Evolutionary conservation across 2,113 vertebrate genomes (phyloP), one percentile per base, ranked within the genome.

Genomic region (Emydocephalus ijimae): DNA sequence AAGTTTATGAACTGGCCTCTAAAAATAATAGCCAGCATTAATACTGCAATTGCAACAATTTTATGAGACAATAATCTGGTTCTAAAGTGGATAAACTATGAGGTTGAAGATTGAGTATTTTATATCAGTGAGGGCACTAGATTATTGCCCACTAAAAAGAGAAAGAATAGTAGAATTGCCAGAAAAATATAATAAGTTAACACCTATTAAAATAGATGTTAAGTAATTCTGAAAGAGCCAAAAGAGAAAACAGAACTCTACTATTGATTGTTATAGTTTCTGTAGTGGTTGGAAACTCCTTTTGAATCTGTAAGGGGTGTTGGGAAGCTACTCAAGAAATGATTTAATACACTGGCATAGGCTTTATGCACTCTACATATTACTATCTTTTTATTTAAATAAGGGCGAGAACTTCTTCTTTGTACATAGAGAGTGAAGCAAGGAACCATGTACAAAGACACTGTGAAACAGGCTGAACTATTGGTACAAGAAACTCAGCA

Each of bases 1-100:
- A 94, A 97, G 88, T 93, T 94, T 93, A 96, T 91, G 87, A 85
- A 89, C 94, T 90, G 93, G 59, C 89, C 93, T 92, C 96, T 96
- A 95, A 92, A 96, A 96, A 95, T 96, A 96, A 96, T 91, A 96
- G 86, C 89, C 74, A 96, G 43, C 95, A 96, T 97, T 97, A 97
- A 96, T 92, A 94, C 94, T 90, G 26, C 94, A 92, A 88, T 29
- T 88, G 94, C 94, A 95, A 94, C 94, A 89, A 64, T 96, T 96
- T 96, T 96, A 96, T 0, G 92, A 97, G 96, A 96, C 96, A 96
- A 96, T 96, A 96, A 95, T 91, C 94, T 95, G 92, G 56, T 93
- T 93, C 57, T 94, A 95, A 94, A 96, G 93, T 96, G 95, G 93
- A 96, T 96, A 94, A 97, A 95, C 96, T 95, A 93, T 11, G 88